Percentiles rank a stretch among this genome's conserved stretches.
Evolutionary conservation across 2,888 invertebrate genomes (phyloP).

Genomic region (Unio pictorum): DNA sequence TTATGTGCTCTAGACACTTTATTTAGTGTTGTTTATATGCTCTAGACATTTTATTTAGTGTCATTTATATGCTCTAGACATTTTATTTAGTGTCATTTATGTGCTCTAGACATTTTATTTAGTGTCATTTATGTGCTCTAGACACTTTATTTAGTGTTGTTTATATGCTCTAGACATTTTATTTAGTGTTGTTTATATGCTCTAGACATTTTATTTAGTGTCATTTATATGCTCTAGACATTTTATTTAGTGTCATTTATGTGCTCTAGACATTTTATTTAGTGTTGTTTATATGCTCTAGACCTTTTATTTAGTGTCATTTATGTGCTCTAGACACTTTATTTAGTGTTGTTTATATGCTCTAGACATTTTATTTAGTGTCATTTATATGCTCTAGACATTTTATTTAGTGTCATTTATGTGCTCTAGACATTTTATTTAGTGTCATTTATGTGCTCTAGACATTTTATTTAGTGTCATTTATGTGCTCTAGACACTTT

Average conservation of each 20-base stretch:
- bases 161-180: not conserved
- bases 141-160: not conserved
- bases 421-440: not conserved
- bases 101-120: conserved; percentile 75
- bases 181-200: not conserved
- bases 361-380: not conserved
- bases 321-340: conserved; percentile 74
- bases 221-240: too few species aligned
- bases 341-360: not conserved
- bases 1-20: not conserved
- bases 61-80: not conserved
- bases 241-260: conserved; percentile 7
- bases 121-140: not conserved
- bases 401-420: not conserved
- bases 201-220: not conserved
- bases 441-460: not conserved
- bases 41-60: not conserved
- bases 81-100: conserved; percentile 5
- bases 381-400: not conserved
- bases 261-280: not conserved
- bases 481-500: not conserved
- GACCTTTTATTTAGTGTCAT: not conserved
- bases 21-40: conserved; percentile 3
- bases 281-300: not conserved
- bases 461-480: conserved; percentile 7